These are phyloP conservation scores for Callithrix jacchus DNA, from an alignment of 2,113 vertebrate species.

Conservation along the genomic window DNA sequence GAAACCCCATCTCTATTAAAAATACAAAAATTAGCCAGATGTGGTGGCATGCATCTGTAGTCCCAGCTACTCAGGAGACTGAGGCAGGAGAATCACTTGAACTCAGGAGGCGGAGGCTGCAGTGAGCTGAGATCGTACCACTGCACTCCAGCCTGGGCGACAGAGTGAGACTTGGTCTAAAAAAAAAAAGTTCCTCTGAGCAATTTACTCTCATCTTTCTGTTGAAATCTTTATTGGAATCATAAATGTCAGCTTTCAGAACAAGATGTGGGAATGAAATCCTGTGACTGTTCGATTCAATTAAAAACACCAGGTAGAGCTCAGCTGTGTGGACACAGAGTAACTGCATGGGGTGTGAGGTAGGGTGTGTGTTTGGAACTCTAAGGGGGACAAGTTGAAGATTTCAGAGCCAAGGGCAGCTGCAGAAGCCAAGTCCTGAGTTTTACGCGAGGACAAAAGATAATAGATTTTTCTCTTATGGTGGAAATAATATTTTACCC, in stretches of 20 bases:
- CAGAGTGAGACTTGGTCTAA: no score
- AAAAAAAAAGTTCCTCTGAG: constrained; percentile 9
- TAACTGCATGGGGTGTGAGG: background rate
- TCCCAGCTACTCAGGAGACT: no score
- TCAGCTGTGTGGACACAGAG: constrained; percentile 4
- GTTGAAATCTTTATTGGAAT: background rate
- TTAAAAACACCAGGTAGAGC: background rate
- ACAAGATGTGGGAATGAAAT: constrained; percentile 57
- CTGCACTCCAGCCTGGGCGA: no score
- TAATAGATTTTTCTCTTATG: background rate
- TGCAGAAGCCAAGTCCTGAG: constrained; percentile 37
- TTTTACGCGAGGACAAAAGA: constrained; percentile 14
- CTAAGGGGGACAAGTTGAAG: background rate
- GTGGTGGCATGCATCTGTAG: no score
- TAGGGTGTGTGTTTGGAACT: background rate
- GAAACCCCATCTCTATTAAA: no score
- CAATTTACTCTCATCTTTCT: constrained; percentile 26
- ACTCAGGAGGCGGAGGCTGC: no score
- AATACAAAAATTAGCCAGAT: no score
- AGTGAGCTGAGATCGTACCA: no score
- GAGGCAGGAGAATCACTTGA: no score
- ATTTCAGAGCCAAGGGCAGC: background rate
- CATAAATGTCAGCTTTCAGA: constrained; percentile 55
- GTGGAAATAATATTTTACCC: constrained; percentile 23
- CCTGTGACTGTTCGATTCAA: background rate